Evolutionary conservation across 2,888 invertebrate species (phyloP), one percentile per base, ranked within the genome.

Genomic region (Metellina segmentata): DNA sequence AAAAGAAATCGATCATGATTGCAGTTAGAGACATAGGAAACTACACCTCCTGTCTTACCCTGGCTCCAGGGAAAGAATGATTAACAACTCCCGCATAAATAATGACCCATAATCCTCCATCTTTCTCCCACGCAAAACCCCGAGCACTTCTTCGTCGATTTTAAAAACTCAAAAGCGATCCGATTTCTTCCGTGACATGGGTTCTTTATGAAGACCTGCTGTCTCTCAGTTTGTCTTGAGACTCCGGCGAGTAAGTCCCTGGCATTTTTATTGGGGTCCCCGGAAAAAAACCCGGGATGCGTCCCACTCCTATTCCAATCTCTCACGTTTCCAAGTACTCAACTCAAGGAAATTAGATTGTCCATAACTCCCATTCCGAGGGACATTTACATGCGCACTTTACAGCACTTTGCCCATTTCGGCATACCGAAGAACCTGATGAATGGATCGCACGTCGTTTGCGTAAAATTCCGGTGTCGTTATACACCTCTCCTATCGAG

Each of bases 291-390:
- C 72, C n/a, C 11, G 34, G 1, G 34, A 34, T 34, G 34, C 7
- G 34, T n/a, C 77, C 34, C 49, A 61, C 82, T 11, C 69, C 19
- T 74, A 61, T 53, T 79, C 90, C 90, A 90, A 90, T 90, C 90
- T 90, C 85, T 75, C 90, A 85, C 90, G 90, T 85, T 90, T 61
- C 75, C 53, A 69, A 69, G 85, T 85, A 69, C 81, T 90, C 90
- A 85, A 90, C 79, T 90, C 85, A 85, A 85, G 90, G 81, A 86
- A 91, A 91, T 91, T 81, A 91, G 90, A 91, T 91, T 91, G 90
- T 86, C 81, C 90, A 90, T 90, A 90, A 90, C 90, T 85, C 85
- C 90, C 90, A 91, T 91, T 91, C 53, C 90, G 48, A 20, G 48
- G 77, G 86, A 86, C 86, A 91, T 91, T 91, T 91, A 75, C 90